Base-by-base conservation (phyloP, 1,140 invertebrate genomes). In the Magallana gigas region DNA sequence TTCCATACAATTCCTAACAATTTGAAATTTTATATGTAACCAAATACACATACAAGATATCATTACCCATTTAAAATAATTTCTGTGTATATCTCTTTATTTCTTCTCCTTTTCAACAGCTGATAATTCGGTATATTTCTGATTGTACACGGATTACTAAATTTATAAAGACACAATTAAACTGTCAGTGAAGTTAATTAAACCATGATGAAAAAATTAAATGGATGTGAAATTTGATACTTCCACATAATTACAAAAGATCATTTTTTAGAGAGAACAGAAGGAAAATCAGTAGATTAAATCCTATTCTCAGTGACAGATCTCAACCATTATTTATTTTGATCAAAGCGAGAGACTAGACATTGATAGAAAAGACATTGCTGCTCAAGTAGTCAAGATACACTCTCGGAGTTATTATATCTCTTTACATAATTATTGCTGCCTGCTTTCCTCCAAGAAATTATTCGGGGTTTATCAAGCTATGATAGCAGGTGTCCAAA, bases 401-500 rank as follows among this genome's bases (percentile, higher is more conserved):
- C 8, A 8, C 68, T 48, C 18, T 29, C 23, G 29, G 36, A 36
- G 23, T 76, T 76, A 12, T 76, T 29, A 76, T 23, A 68, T 29
- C 68, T 76, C 68, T 36, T 11, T 76, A 76, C 68, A 76, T 76
- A 76, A 76, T 76, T 76, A 76, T 76, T 23, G 18, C 29, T 29
- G 64, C 18, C 68, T 29, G 7, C 23, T 76, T 76, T 29, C 11
- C 14, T 16, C 18, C 1, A 3, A 29, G 23, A 29, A 76, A 29
- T 76, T 29, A 29, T 76, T 29, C 23, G 9, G 11, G 14, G 8
- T 76, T 62, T 76, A 76, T 76, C 68, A 76, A 29, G 68, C 6
- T 76, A 76, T 76, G 68, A 76, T 76, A 76, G 68, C 68, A 76
- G 68, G 68, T 76, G 68, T 76, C 68, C 68, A 76, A 76, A 76